Conservation (phyloP, 2,888 invertebrate species). For the Chrysodeixis includens region DNA sequence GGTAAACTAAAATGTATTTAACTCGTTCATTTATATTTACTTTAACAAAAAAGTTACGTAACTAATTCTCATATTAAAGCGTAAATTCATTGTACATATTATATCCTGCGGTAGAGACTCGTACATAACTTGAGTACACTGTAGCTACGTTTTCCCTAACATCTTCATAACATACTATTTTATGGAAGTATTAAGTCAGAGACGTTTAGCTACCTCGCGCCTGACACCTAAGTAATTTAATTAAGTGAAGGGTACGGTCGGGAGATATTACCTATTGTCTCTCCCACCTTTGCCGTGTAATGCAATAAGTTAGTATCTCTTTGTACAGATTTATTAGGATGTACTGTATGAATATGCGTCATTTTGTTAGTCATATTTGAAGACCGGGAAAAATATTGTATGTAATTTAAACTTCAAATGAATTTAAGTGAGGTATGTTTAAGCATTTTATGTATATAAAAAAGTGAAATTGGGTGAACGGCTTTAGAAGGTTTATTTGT, state of each 20-base stretch:
- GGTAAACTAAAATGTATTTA: too few relatives aligned
- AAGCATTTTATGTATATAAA: neutral
- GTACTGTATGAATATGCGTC: conserved; percentile 26
- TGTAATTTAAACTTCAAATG: neutral
- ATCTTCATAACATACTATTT: conserved; percentile 38
- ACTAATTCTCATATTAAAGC: neutral
- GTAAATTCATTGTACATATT: neutral
- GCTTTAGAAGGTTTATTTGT: too few relatives aligned
- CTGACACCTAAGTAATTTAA: conserved; percentile 53
- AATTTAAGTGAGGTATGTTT: too few relatives aligned
- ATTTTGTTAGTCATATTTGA: neutral
- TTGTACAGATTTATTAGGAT: conserved; percentile 40
- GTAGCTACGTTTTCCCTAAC: conserved; percentile 3
- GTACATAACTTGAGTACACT: conserved; percentile 2
- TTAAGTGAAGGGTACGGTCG: conserved; percentile 51
- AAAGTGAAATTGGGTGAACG: neutral
- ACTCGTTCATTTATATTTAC: too few relatives aligned
- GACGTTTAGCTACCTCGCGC: conserved; percentile 46
- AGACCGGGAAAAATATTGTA: neutral
- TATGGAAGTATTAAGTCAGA: conserved; percentile 50
- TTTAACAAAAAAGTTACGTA: too few relatives aligned
- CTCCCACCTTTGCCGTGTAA: conserved; percentile 34
- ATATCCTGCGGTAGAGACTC: too few relatives aligned
- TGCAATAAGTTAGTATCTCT: conserved; percentile 10
- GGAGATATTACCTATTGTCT: conserved; percentile 41